phyloP scores from a whole-genome alignment of 2,113 vertebrate genomes.

The rabbit (Oryctolagus cuniculus) region mOryCun1.1 NC_091439.1:56648501-56649000 shows the following conservation, averaged over 20 bases:
- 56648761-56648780: neutral
- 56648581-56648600: neutral
- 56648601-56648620: neutral
- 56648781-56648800: constrained; percentile 45
- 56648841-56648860: constrained; percentile 44
- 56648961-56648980: neutral
- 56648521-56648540: neutral
- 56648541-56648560: neutral
- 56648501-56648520: neutral
- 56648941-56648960: neutral
- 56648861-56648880: constrained; percentile 14
- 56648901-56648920: constrained; percentile 56
- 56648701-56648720: neutral
- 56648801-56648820: constrained; percentile 9
- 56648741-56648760: neutral
- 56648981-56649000: neutral
- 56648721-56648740: neutral
- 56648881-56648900: constrained; percentile 58
- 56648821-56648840: constrained; percentile 60
- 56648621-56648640: neutral
- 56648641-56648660: neutral
- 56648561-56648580: neutral
- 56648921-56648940: constrained; percentile 43
- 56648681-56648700: neutral
- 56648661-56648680: neutral